Evolutionary conservation across 2,888 invertebrate species (phyloP).

Genomic region (Eupeodes luniger): DNA sequence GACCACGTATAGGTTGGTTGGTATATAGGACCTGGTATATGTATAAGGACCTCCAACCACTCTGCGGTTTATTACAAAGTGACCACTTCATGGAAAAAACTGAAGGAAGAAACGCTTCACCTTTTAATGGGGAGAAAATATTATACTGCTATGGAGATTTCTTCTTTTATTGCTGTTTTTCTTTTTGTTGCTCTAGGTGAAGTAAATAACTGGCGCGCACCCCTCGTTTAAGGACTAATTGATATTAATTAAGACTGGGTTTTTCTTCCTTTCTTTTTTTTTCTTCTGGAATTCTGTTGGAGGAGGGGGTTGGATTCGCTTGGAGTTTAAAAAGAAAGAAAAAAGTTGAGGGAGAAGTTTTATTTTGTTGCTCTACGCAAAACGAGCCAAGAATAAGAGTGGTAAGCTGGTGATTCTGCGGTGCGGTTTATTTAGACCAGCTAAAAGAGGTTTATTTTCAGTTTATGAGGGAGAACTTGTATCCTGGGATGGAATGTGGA

Average conservation of each 20-base stretch:
- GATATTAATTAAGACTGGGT: constrained; percentile 73
- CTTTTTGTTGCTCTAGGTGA: constrained; percentile 10
- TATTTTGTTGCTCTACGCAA: constrained; percentile 12
- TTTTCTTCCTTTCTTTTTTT: constrained; percentile 41
- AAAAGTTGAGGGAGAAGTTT: constrained; percentile 25
- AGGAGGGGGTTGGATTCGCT: constrained; percentile 33
- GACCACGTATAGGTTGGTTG: neutral
- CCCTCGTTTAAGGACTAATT: constrained; percentile 72
- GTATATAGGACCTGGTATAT: neutral
- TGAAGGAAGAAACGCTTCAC: constrained; percentile 50
- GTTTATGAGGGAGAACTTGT: neutral
- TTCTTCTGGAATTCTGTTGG: neutral
- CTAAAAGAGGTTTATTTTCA: neutral
- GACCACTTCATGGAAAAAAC: constrained; percentile 68
- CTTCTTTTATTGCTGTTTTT: constrained; percentile 11
- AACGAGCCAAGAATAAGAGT: constrained; percentile 27
- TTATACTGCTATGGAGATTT: constrained; percentile 6
- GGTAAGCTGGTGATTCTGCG: neutral
- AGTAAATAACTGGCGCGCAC: constrained; percentile 60
- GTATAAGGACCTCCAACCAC: constrained; percentile 55
- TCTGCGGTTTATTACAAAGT: constrained; percentile 73
- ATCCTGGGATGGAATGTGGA: neutral
- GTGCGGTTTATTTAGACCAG: neutral
- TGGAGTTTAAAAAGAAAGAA: neutral
- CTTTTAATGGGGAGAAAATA: neutral